phyloP scores from a whole-genome alignment of 2,797 vertebrate genomes.

The Gouania willdenowi region DNA sequence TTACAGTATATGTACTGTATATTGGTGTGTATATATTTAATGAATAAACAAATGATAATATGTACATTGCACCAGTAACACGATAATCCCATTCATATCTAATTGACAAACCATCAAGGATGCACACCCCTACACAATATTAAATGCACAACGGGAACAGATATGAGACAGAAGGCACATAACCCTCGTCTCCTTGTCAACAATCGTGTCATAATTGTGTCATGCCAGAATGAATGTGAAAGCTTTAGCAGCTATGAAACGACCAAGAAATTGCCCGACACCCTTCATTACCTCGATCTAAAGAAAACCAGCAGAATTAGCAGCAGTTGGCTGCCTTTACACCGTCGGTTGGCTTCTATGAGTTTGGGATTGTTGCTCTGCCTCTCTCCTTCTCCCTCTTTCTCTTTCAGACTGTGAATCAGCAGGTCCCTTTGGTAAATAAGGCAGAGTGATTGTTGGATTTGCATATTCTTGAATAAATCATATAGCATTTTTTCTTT shows the following conservation, averaged over 20 bases:
- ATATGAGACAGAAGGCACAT: no score
- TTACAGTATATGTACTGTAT: no score
- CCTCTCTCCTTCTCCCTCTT: slow-evolving; percentile 15
- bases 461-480: slow-evolving; percentile 76
- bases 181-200: slow-evolving; percentile 4
- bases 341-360: slow-evolving; percentile 37
- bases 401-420: slow-evolving; percentile 62
- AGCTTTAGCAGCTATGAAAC: slow-evolving; percentile 27
- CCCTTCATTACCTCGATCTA: slow-evolving; percentile 28
- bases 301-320: slow-evolving; percentile 33
- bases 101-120: no score
- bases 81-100: no score
- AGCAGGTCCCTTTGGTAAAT: slow-evolving; percentile 74
- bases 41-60: no score
- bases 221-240: slow-evolving; percentile 11
- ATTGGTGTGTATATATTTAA: no score
- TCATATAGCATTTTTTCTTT: slow-evolving; percentile 71
- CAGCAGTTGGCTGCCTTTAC: slow-evolving; percentile 29
- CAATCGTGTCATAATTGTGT: slow-evolving; percentile 3
- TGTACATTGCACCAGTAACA: no score
- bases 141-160: no score
- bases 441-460: slow-evolving; percentile 70
- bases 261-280: slow-evolving; percentile 30
- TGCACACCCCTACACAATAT: no score
- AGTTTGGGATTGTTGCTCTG: slow-evolving; percentile 31